Evolutionary conservation across 2,113 vertebrate species (phyloP).

Genomic region (Megalops atlanticus): DNA sequence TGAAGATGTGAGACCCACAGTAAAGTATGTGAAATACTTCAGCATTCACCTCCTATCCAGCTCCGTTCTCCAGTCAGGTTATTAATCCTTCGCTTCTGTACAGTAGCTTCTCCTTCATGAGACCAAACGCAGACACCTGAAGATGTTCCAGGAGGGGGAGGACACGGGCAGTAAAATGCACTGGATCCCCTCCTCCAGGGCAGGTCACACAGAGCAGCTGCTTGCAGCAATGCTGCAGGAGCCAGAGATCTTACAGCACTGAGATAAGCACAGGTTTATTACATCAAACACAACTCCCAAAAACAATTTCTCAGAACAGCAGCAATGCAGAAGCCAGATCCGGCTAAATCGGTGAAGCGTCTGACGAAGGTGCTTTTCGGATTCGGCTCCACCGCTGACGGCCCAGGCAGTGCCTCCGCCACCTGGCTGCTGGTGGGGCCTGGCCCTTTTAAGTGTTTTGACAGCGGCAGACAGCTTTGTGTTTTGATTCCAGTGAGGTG

Average conservation of each 20-base stretch:
- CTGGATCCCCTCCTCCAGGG: slow-evolving; percentile 16
- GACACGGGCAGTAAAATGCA: slow-evolving; percentile 20
- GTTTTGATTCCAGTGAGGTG: too few relatives aligned
- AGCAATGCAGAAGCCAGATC: background rate
- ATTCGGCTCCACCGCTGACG: too few relatives aligned
- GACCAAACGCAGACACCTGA: background rate
- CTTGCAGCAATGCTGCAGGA: slow-evolving; percentile 48
- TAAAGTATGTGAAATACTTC: background rate
- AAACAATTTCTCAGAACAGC: background rate
- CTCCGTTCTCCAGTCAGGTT: background rate
- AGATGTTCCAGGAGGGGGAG: background rate
- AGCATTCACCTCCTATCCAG: background rate
- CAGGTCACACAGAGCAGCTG: slow-evolving; percentile 64
- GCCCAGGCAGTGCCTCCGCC: too few relatives aligned
- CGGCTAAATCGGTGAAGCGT: too few relatives aligned
- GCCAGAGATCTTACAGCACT: slow-evolving; percentile 21
- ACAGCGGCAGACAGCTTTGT: too few relatives aligned
- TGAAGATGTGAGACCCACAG: background rate
- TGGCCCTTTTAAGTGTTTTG: too few relatives aligned
- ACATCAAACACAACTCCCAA: background rate
- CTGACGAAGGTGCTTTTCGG: too few relatives aligned
- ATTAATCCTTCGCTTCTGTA: background rate
- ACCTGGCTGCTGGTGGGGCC: too few relatives aligned
- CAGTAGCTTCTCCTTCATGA: background rate
- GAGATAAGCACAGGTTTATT: slow-evolving; percentile 18